Evolutionary conservation across 2,888 invertebrate species (phyloP), one percentile per base, ranked within the genome.

Genomic region (Callyntrura sp.): DNA sequence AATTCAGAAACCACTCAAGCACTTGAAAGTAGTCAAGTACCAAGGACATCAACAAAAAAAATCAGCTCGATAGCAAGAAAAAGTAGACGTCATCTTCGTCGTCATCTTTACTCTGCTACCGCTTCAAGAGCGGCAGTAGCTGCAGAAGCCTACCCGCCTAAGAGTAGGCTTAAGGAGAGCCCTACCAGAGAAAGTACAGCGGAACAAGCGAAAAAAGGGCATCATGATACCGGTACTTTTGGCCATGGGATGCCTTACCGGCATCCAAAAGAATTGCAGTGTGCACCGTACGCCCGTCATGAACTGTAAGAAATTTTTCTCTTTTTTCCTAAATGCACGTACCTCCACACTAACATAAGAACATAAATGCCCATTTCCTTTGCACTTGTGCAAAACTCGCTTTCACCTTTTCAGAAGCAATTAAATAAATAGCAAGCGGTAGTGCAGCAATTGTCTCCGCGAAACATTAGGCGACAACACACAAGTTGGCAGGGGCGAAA

Each of bases 211-310:
- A 35, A 35, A 35, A 28, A 11, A 28, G 82, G 83, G 73, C 85
- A 90, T 20, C 25, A 93, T 92, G 92, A 91, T 92, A 68, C 93
- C 93, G 6, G 90, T 93, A 62, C 84, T 93, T n/a, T 65, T 92
- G 51, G 91, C 92, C 9, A 85, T 93, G 82, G 91, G 91, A 65
- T 93, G 93, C 84, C 85, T 93, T 48, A 93, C 93, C 20, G 91
- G 92, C 76, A 91, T 92, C 82, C 91, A 91, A 57, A 93, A 92
- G 45, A 90, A 92, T 55, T 93, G 93, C 48, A 23, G 20, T 23
- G 81, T 91, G 4, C 87, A 88, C 17, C 90, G 84, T 6, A 90
- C 90, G 0, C 93, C 93, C 43, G 91, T 93, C 60, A 91, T 92
- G 90, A 92, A 92, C 78, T 93, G 93, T 93, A 92, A 93, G 93